Evolutionary conservation across 1,140 invertebrate species (phyloP).

Genomic region (Drosophila obscura): DNA sequence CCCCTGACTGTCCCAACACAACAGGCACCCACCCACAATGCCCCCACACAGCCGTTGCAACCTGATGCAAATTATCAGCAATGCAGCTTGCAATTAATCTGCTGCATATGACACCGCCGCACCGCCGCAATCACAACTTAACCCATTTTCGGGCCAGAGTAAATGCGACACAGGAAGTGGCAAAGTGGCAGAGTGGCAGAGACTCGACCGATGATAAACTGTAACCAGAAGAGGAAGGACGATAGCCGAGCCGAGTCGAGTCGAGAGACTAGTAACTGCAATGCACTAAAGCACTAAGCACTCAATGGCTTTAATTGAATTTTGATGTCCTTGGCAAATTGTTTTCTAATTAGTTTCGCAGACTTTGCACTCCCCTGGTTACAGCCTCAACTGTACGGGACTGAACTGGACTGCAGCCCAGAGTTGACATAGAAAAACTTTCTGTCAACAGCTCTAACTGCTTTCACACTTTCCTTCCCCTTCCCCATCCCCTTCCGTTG

Average conservation of each 20-base stretch:
- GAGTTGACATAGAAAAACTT: slow-evolving; percentile 77
- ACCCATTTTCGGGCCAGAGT: slow-evolving; percentile 49
- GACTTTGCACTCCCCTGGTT: slow-evolving; percentile 36
- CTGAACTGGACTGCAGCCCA: slow-evolving; percentile 1
- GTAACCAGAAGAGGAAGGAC: slow-evolving; percentile 50
- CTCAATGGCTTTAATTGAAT: slow-evolving; percentile 81
- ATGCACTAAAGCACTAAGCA: slow-evolving; percentile 77
- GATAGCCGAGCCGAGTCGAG: background rate
- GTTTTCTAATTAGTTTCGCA: slow-evolving; percentile 80
- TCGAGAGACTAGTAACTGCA: slow-evolving; percentile 40
- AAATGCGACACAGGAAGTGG: slow-evolving; percentile 10
- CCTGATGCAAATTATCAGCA: slow-evolving; percentile 74
- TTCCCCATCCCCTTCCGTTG: slow-evolving; percentile 1
- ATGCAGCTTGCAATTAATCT: slow-evolving; percentile 79
- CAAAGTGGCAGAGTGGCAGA: slow-evolving; percentile 13
- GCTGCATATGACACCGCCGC: slow-evolving; percentile 75
- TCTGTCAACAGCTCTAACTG: slow-evolving; percentile 69
- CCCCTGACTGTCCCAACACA: slow-evolving; percentile 32
- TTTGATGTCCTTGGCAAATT: slow-evolving; percentile 82
- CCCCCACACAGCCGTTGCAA: slow-evolving; percentile 3
- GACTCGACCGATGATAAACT: slow-evolving; percentile 67
- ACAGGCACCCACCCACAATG: background rate
- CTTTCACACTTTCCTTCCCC: slow-evolving; percentile 33
- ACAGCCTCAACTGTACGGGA: slow-evolving; percentile 10
- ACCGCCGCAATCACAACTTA: slow-evolving; percentile 73